A percentile compares a stretch with the other conserved stretches of the same genome.
Evolutionary conservation across 2,113 vertebrate species (phyloP).

Genomic region (Salminus brasiliensis): DNA sequence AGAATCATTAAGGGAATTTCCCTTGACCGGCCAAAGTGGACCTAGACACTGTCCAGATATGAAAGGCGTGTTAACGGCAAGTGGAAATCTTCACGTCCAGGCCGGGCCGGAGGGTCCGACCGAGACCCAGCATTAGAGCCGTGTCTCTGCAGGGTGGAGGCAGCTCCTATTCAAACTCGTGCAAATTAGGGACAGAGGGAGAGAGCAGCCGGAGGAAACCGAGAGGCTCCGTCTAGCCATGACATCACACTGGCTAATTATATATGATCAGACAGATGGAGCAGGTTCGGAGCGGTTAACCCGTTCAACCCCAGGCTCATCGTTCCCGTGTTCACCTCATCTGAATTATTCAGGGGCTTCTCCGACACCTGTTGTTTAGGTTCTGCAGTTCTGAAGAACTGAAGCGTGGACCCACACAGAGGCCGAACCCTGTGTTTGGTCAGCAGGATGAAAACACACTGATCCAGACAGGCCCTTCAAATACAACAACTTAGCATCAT

Average conservation of each 20-base stretch:
- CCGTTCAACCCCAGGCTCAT: background rate
- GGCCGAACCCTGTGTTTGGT: no score
- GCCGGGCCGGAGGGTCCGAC: no score
- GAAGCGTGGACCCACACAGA: no score
- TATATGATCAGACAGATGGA: background rate
- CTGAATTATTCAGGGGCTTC: background rate
- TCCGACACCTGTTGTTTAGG: background rate
- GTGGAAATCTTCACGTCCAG: no score
- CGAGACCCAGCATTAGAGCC: background rate
- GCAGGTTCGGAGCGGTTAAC: background rate
- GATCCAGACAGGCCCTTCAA: no score
- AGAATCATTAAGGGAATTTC: no score
- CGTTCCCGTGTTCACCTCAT: no score
- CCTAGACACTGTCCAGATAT: no score
- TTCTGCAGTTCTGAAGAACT: background rate
- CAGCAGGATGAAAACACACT: no score
- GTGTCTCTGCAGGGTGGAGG: slow-evolving; percentile 36
- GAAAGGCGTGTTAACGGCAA: background rate
- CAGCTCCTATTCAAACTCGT: slow-evolving; percentile 55
- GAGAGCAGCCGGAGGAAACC: slow-evolving; percentile 54
- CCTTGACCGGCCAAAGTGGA: no score
- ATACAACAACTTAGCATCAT: no score
- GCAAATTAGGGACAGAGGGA: slow-evolving; percentile 54
- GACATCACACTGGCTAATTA: background rate
- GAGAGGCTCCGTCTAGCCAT: background rate